phyloP scores from a whole-genome alignment of 2,797 vertebrate species.

The Peromyscus attwateri region DNA sequence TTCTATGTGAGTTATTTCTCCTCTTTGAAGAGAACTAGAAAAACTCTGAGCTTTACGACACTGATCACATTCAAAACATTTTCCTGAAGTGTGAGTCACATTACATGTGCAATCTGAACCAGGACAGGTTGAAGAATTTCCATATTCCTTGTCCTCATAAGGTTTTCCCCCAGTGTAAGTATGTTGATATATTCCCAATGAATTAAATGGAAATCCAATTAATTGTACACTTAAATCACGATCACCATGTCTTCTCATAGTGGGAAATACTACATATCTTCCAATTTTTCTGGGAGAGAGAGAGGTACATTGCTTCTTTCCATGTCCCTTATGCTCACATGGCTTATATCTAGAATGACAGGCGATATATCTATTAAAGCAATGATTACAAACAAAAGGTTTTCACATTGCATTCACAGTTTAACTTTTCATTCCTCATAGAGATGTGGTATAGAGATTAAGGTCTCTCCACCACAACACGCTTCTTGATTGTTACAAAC shows the following conservation, averaged over 20 bases:
- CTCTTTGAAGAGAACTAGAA: background rate
- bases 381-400: background rate
- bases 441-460: background rate
- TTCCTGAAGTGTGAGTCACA: background rate
- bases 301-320: background rate
- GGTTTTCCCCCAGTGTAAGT: background rate
- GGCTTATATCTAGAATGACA: background rate
- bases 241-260: background rate
- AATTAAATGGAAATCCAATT: background rate
- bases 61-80: background rate
- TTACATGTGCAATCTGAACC: background rate
- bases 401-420: background rate
- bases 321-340: background rate
- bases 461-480: background rate
- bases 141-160: background rate
- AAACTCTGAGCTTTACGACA: background rate
- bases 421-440: background rate
- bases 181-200: background rate
- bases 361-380: background rate
- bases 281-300: background rate
- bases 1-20: background rate
- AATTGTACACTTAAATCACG: background rate
- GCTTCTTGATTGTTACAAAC: background rate
- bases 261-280: background rate
- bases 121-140: background rate